Base-by-base conservation (phyloP, 2,888 invertebrate species). In the Ophion costatus region DNA sequence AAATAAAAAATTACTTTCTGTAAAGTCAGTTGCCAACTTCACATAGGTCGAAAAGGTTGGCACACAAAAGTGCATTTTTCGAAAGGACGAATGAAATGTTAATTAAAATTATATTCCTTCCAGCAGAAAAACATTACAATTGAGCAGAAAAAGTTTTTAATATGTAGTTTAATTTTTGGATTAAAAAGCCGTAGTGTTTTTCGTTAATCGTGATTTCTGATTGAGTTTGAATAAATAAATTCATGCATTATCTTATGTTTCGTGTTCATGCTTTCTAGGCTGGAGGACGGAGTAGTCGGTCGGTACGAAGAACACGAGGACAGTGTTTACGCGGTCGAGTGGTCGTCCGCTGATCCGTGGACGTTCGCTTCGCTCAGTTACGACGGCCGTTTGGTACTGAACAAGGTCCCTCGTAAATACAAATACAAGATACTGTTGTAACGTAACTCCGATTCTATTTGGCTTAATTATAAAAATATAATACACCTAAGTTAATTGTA, bases 311-410 rank as follows among this genome's bases (percentile, higher is more conserved):
- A 98, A 90, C 99, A 99, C 92, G 99, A 99, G 93, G 99, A 99
- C 94, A 98, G 98, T 7, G 99, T 99, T 20, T 99, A 99, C 94
- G 97, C 98, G 91, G 98, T 97, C 0, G 99, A 99, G 94, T 99
- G 99, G 99, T 98, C 98, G 85, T 96, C 97, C 29, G 98, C 98
- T 33, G 99, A 99, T 94, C 99, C 99, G 17, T 99, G 99, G 99
- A 97, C 98, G 82, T 99, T 99, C 95, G 99, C 99, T n/a, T 99
- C 99, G 0, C 95, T 99, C 0, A 99, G 99, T 93, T 99, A 99
- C 93, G 99, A 99, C 94, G 99, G 99, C 0, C 94, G 99, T 71
- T 95, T 99, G 22, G 97, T 99, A 70, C 96, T 99, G 57, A 98
- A 98, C 61, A 95, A 97, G 91, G 98, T 99, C 29, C 98, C 99